phyloP scores from a whole-genome alignment of 2,113 vertebrate genomes.

The Erythrocercus mccallii region DNA sequence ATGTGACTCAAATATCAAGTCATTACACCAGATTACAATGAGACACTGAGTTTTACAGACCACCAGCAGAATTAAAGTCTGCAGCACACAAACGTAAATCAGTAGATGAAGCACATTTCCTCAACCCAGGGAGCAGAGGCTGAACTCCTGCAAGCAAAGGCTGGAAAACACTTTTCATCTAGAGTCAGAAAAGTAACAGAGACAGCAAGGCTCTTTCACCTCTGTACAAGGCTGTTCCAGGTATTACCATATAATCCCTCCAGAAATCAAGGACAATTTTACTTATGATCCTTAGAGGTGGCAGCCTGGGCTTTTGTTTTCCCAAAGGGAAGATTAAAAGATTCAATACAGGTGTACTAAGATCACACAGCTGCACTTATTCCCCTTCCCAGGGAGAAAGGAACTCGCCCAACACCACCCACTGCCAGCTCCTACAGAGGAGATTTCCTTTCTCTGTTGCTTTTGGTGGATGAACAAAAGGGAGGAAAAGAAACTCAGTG shows the following conservation, averaged over 20 bases:
- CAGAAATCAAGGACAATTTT: not conserved
- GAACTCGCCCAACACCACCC: not conserved
- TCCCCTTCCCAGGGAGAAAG: not conserved
- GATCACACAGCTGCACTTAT: not conserved
- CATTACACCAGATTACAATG: not conserved
- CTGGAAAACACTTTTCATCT: not conserved
- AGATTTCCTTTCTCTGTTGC: not conserved
- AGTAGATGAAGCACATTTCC: not conserved
- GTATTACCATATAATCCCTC: not conserved
- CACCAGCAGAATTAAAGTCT: not conserved
- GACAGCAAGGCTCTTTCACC: not conserved
- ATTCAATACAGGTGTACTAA: not conserved
- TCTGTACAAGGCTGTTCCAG: not conserved
- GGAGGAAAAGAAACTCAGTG: not conserved
- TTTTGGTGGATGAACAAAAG: not conserved
- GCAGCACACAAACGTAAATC: not conserved
- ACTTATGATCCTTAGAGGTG: not conserved
- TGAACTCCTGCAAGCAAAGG: not conserved
- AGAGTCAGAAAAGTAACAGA: not conserved
- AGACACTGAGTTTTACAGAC: not conserved
- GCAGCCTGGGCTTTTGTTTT: not conserved
- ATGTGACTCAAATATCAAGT: not conserved
- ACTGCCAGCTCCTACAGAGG: not conserved
- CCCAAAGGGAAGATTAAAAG: not conserved
- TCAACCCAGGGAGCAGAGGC: not conserved